Base-by-base conservation (phyloP, 2,113 vertebrate genomes). In the Leiothrix lutea region DNA sequence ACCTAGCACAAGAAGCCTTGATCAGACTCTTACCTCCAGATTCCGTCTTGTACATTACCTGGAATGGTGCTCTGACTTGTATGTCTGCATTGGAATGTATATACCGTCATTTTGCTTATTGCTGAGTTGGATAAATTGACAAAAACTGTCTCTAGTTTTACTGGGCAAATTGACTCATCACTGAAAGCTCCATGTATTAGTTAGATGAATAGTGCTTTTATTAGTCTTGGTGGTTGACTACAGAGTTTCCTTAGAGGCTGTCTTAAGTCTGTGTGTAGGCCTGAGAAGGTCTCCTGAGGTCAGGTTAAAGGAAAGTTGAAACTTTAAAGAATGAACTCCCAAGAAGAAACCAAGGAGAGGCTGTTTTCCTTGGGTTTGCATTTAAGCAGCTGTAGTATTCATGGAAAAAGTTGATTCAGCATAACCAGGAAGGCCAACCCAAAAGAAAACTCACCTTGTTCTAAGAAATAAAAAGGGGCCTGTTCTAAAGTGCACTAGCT, bases 201-300 rank as follows among this genome's bases (percentile, higher is more conserved):
- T 29, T 81, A 62, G 54, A 90, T 95, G 92, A 97, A 97, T 94
- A 72, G 78, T 35, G 62, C 84, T 91, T 90, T 94, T 91, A 82
- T 95, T 81, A 83, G 66, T 40, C 17, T 23, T 44, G 62, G 50
- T 73, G 80, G 38, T 62, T 51, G 56, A 45, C 69, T 90, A 70
- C 84, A 85, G 0, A 67, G 35, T 91, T 95, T 88, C 22, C 56
- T 94, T 84, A 94, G 74, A 81, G 48, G 40, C 70, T 79, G 19
- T 77, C 35, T 66, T 58, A 28, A 50, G 80, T 44, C 58, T 79
- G 18, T 70, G 24, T 70, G 45, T n/a, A 66, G 60, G 77, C 64
- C 72, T 56, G 36, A 67, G 47, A 64, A 92, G 88, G 86, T 94
- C 56, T 88, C n/a, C 80, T 92, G 81, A 95, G 94, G 95, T 96